Evolutionary conservation across 2,113 vertebrate species (phyloP).

Genomic region (Aramus guarauna): DNA sequence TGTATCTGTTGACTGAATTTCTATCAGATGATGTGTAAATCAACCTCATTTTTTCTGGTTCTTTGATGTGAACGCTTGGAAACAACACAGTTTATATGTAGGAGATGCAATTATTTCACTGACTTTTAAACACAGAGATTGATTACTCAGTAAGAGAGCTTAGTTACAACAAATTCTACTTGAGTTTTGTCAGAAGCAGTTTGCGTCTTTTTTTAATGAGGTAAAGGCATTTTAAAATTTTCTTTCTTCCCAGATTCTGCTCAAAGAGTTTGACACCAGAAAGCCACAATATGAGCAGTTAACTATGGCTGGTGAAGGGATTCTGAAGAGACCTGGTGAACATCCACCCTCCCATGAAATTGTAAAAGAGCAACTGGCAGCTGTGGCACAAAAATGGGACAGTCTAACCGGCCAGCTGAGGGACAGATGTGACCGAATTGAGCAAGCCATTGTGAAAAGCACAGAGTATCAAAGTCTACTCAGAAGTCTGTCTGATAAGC

Average conservation of each 20-base stretch:
- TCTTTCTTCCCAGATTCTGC: constrained; percentile 82
- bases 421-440: constrained; percentile 84
- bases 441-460: constrained; percentile 87
- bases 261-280: constrained; percentile 95
- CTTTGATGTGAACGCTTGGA: neutral
- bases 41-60: neutral
- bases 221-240: neutral
- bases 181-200: neutral
- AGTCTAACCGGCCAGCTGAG: constrained; percentile 84
- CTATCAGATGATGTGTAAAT: neutral
- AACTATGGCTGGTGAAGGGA: constrained; percentile 77
- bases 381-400: constrained; percentile 89
- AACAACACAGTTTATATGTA: neutral
- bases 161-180: neutral
- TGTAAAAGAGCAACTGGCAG: constrained; percentile 82
- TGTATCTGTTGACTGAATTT: neutral
- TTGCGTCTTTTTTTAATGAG: neutral
- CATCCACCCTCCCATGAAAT: constrained; percentile 68
- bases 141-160: neutral
- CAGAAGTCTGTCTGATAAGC: constrained; percentile 76
- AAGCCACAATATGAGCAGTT: constrained; percentile 91
- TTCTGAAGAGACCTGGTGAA: constrained; percentile 80
- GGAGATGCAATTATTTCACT: neutral
- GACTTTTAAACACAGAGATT: neutral
- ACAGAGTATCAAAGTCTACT: constrained; percentile 86